Percentiles rank a stretch among this genome's conserved stretches.
Conservation (phyloP, 2,888 invertebrate species). For the Eulithis prunata region DNA sequence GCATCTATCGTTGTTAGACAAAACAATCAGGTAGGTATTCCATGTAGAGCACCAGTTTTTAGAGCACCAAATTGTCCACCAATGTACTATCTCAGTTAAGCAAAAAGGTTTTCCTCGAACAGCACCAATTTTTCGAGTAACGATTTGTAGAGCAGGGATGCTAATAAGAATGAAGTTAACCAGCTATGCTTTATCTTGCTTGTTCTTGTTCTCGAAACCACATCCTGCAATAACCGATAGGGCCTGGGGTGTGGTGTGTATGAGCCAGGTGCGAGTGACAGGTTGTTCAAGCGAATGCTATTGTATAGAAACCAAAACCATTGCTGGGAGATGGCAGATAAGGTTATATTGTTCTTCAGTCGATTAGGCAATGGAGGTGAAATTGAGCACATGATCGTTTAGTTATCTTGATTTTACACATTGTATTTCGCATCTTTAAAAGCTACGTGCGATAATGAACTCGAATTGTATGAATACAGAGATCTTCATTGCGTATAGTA, state of each 20-base stretch:
- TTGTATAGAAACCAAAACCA: constrained; percentile 13
- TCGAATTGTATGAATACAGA: not conserved
- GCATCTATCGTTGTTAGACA: no score
- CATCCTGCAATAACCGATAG: constrained; percentile 1
- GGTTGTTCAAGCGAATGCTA: constrained; percentile 5
- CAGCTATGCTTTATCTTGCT: not conserved
- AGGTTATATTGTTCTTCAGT: constrained; percentile 14
- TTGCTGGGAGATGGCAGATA: constrained; percentile 20
- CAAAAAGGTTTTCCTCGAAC: no score
- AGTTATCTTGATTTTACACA: not conserved
- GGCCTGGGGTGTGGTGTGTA: not conserved
- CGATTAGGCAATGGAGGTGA: constrained; percentile 19
- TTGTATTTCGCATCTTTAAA: not conserved
- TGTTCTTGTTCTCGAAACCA: constrained; percentile 10
- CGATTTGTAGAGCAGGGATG: no score
- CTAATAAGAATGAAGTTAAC: not conserved
- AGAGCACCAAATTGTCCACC: no score
- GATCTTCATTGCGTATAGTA: not conserved
- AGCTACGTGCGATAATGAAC: not conserved
- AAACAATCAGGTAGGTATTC: no score
- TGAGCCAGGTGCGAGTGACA: constrained; percentile 13
- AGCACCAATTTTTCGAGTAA: no score
- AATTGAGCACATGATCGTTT: constrained; percentile 14
- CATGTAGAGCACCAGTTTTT: no score
- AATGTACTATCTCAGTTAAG: no score